These are phyloP conservation scores for Pseudococcus jackbeardsleyi DNA, from an alignment of 2,888 invertebrate species.

Conservation along the genomic window DNA sequence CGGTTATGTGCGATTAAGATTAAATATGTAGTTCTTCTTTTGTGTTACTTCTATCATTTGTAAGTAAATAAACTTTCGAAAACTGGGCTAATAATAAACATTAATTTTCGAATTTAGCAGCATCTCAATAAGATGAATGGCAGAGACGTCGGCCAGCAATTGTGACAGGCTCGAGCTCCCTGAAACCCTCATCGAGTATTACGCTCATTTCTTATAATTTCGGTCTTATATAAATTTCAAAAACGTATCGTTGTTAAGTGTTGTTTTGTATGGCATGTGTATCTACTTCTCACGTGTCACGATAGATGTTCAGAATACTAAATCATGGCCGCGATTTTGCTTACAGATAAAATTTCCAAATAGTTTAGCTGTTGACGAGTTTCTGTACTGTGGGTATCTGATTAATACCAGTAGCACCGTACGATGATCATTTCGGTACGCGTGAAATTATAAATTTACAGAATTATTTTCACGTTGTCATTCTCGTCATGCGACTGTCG, in stretches of 20 bases:
- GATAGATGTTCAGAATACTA: background rate
- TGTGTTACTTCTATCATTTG: too few relatives aligned
- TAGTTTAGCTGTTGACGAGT: background rate
- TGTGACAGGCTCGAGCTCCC: too few relatives aligned
- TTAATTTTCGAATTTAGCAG: too few relatives aligned
- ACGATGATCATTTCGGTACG: background rate
- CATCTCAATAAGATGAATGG: too few relatives aligned
- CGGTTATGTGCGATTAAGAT: too few relatives aligned
- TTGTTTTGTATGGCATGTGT: background rate
- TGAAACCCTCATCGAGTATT: too few relatives aligned
- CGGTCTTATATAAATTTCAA: background rate
- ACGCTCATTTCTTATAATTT: background rate
- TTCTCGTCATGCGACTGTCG: background rate
- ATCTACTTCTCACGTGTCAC: background rate
- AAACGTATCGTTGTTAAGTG: background rate
- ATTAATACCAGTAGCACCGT: background rate
- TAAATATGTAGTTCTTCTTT: too few relatives aligned
- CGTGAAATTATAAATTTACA: background rate
- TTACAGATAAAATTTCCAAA: slow-evolving; percentile 3
- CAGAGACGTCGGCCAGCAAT: too few relatives aligned
- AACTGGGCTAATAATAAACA: too few relatives aligned
- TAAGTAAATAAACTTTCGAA: too few relatives aligned
- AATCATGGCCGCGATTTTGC: background rate
- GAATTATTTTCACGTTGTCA: background rate
- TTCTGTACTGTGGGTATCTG: background rate